A percentile compares a stretch with the other conserved stretches of the same genome.
These are phyloP conservation scores for Bubo scandiacus DNA, from an alignment of 2,113 vertebrate species.

Conservation along the genomic window DNA sequence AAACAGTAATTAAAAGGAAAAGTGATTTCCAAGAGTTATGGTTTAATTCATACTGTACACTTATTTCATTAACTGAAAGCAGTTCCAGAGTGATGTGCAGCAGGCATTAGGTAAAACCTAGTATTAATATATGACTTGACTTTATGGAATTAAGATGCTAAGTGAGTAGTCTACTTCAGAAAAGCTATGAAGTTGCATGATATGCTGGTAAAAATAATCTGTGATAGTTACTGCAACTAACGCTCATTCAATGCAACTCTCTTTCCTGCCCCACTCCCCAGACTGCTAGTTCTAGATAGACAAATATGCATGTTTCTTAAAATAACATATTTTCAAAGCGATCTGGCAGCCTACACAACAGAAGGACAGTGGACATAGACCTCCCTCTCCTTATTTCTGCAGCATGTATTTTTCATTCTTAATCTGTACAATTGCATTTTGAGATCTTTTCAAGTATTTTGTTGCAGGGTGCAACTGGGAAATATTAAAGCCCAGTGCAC, in stretches of 20 bases:
- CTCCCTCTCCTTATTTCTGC: neutral
- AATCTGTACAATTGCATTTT: neutral
- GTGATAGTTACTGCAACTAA: neutral
- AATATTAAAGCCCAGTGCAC: neutral
- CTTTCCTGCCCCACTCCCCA: neutral
- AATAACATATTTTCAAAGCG: neutral
- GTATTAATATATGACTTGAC: neutral
- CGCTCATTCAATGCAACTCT: neutral
- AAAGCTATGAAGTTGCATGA: neutral
- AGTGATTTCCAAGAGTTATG: neutral
- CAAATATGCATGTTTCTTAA: neutral
- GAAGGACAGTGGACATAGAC: neutral
- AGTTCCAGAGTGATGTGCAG: neutral
- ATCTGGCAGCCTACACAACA: neutral
- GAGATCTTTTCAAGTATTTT: neutral
- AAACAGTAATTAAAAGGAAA: conserved; percentile 8
- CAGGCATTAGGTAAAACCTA: neutral
- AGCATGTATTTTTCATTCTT: neutral
- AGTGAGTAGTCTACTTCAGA: neutral
- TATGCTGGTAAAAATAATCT: neutral
- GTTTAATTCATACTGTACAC: neutral
- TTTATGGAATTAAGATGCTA: neutral
- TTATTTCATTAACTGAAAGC: neutral
- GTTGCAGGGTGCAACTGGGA: neutral
- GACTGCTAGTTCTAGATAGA: neutral